Evolutionary conservation across 2,888 invertebrate species (phyloP), one percentile per base, ranked within the genome.

Genomic region (Resseliella maxima): DNA sequence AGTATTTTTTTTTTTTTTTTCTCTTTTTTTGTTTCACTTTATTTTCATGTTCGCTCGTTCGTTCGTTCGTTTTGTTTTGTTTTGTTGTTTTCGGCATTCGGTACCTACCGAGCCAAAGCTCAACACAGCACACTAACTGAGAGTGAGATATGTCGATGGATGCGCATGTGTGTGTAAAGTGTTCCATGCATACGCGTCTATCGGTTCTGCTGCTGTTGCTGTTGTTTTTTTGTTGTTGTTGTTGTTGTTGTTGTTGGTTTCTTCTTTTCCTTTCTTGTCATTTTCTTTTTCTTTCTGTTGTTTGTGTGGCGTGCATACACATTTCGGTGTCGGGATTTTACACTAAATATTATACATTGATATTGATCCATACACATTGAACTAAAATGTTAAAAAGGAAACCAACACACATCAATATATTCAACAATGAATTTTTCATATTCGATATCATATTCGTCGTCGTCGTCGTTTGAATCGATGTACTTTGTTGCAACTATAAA

Each of bases 61-160:
- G 72, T 35, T 72, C 24, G 59, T 59, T 50, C 50, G 15, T 27
- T 72, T 72, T 35, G 72, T 72, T 72, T 31, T 72, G 72, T 72
- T 72, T 72, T 72, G 72, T 15, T 72, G 72, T 27, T 72, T 72
- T 72, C 72, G 72, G 72, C 72, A 72, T 72, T 27, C 46, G 18
- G 31, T 31, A 59, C 59, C 24, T 59, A 59, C 24, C 59, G 2
- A 59, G 59, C 12, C 24, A 59, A n/a, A 59, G 59, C 59, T 59
- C 59, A 12, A 41, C 50, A 50, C 41, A 24, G 59, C 24, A 24
- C 59, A 59, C 15, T 31, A 35, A 72, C 3, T 31, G 72, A 15
- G 50, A 72, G 35, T 72, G 72, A 72, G 35, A 31, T 31, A 72
- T 72, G 31, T 72, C 35, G 72, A 72, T 72, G 72, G 3, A 5